Percentiles rank a stretch among this genome's conserved stretches.
These are phyloP conservation scores for Pluvianellus socialis DNA, from an alignment of 2,113 vertebrate genomes.

Conservation along the genomic window DNA sequence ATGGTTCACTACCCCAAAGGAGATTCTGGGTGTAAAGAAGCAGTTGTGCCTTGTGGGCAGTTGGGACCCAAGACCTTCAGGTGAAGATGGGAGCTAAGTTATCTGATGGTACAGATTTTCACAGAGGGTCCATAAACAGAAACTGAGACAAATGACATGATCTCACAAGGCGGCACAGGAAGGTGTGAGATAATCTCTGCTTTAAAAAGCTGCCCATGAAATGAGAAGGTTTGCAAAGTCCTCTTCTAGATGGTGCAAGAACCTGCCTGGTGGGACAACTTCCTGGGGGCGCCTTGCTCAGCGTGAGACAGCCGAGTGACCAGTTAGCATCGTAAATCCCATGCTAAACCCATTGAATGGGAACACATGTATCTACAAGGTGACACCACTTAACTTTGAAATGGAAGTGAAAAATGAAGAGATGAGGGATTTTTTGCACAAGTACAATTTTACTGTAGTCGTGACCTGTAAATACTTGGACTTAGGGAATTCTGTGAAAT, in stretches of 20 bases:
- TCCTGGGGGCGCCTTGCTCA: neutral
- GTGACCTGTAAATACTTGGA: neutral
- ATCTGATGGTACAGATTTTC: neutral
- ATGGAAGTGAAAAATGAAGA: neutral
- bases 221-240: neutral
- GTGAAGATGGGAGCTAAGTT: neutral
- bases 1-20: neutral
- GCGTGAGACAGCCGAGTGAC: fast-evolving
- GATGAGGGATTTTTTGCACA: neutral
- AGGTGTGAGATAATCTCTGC: neutral
- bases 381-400: neutral
- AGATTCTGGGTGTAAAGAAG: neutral
- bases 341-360: neutral
- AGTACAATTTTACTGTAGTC: neutral
- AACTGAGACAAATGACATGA: neutral
- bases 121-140: neutral
- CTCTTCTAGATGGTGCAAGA: neutral
- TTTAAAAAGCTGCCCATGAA: neutral
- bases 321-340: neutral
- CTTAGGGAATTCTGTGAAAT: neutral
- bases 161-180: neutral
- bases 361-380: neutral
- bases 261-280: neutral
- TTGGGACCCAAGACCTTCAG: neutral
- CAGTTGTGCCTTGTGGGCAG: neutral